Percentiles rank a stretch among this genome's conserved stretches.
phyloP scores from a whole-genome alignment of 2,888 invertebrate species.

The Caenorhabditis virilis region DNA sequence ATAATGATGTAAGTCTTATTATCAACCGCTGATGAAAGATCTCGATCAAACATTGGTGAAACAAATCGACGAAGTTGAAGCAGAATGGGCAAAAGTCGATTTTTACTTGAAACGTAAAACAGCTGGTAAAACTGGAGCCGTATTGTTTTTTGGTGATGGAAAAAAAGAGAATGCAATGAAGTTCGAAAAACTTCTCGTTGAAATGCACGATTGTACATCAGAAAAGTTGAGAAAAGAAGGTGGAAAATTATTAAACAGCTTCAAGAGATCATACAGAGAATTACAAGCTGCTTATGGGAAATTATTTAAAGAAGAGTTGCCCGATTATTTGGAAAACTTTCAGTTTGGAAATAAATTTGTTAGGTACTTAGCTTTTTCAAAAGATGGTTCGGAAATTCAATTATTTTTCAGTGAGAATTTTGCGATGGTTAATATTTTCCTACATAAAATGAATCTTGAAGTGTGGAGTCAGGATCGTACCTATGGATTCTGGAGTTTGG shows the following conservation, averaged over 20 bases:
- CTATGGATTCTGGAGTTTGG: constrained; percentile 65
- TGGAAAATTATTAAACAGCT: constrained; percentile 46
- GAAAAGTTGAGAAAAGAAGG: constrained; percentile 54
- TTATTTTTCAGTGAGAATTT: constrained; percentile 62
- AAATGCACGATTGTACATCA: constrained; percentile 59
- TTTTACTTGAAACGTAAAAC: constrained; percentile 36
- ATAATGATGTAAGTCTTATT: constrained; percentile 54
- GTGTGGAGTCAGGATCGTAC: constrained; percentile 64
- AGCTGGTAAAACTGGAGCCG: constrained; percentile 60
- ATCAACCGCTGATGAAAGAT: constrained; percentile 59
- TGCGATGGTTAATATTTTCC: constrained; percentile 66
- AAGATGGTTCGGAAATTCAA: neutral
- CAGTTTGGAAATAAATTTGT: constrained; percentile 65
- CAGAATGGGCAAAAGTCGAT: constrained; percentile 46
- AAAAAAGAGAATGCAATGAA: constrained; percentile 37
- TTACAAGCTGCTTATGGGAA: constrained; percentile 57
- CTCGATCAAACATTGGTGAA: constrained; percentile 60
- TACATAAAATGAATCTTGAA: constrained; percentile 67
- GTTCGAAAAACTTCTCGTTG: constrained; percentile 54
- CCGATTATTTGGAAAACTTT: constrained; percentile 64
- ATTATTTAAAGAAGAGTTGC: constrained; percentile 64
- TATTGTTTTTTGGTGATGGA: constrained; percentile 60
- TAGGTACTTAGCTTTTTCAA: constrained; percentile 33
- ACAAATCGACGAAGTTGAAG: constrained; percentile 54
- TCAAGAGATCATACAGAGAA: constrained; percentile 21